phyloP scores from a whole-genome alignment of 1,140 invertebrate species.

The Adoxophyes honmai region DNA sequence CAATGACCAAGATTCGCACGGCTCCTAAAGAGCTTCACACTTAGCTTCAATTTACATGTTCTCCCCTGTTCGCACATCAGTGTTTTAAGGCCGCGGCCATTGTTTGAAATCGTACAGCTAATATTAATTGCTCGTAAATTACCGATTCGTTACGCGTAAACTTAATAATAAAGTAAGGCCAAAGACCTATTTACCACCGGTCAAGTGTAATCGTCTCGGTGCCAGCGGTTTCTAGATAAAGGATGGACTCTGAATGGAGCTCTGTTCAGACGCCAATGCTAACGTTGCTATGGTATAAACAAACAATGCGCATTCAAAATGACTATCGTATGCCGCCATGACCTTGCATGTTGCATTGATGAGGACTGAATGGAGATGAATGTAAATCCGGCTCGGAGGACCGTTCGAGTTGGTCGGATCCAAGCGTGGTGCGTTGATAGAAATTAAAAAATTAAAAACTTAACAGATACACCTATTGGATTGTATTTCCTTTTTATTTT shows the following conservation, averaged over 20 bases:
- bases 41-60: constrained; percentile 45
- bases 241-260: not conserved
- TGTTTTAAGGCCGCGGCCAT: constrained; percentile 29
- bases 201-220: constrained; percentile 8
- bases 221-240: not conserved
- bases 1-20: constrained; percentile 59
- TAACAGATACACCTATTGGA: too few relatives aligned
- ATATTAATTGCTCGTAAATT: constrained; percentile 31
- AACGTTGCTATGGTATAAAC: not conserved
- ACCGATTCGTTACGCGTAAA: not conserved
- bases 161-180: constrained; percentile 27
- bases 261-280: not conserved
- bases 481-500: too few relatives aligned
- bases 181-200: constrained; percentile 30
- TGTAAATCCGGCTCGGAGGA: constrained; percentile 2
- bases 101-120: constrained; percentile 34
- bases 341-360: constrained; percentile 8
- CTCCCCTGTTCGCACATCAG: constrained; percentile 24
- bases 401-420: not conserved
- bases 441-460: too few relatives aligned
- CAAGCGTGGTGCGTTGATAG: not conserved
- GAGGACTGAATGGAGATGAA: not conserved
- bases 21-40: constrained; percentile 34
- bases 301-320: constrained; percentile 3
- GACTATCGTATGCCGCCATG: not conserved